Conservation (phyloP, 2,797 vertebrate genomes). For the Coregonus suidteri region DNA sequence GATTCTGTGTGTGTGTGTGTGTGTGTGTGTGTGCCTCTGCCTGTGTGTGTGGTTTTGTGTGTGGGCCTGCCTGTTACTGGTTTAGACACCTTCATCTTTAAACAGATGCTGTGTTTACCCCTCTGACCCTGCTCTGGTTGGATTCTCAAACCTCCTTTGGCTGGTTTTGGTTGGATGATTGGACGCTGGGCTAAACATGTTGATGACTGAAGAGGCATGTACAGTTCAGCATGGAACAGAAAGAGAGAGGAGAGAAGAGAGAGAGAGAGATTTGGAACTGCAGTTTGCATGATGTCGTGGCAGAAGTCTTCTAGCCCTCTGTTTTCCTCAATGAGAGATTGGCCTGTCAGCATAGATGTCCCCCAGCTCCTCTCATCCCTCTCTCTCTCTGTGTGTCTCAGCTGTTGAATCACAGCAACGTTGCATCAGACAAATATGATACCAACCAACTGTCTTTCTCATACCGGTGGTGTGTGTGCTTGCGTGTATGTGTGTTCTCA, state of each 20-base stretch:
- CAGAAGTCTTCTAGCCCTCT: too few species aligned
- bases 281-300: too few species aligned
- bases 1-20: slow-evolving; percentile 8
- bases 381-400: background rate
- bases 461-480: too few species aligned
- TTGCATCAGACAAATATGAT: too few species aligned
- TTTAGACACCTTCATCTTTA: background rate
- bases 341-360: too few species aligned
- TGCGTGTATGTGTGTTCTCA: slow-evolving; percentile 1
- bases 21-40: background rate
- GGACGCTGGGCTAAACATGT: background rate
- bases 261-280: too few species aligned
- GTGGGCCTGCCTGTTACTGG: background rate
- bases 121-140: background rate
- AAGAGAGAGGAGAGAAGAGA: too few species aligned
- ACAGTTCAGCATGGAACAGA: too few species aligned
- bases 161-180: background rate
- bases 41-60: background rate
- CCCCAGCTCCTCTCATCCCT: too few species aligned
- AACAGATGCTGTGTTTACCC: background rate
- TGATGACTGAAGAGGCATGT: background rate
- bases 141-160: background rate
- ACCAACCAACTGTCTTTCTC: too few species aligned
- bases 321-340: too few species aligned
- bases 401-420: too few species aligned